Evolutionary conservation across 2,797 vertebrate genomes (phyloP).

Genomic region (Xyrichtys novacula): DNA sequence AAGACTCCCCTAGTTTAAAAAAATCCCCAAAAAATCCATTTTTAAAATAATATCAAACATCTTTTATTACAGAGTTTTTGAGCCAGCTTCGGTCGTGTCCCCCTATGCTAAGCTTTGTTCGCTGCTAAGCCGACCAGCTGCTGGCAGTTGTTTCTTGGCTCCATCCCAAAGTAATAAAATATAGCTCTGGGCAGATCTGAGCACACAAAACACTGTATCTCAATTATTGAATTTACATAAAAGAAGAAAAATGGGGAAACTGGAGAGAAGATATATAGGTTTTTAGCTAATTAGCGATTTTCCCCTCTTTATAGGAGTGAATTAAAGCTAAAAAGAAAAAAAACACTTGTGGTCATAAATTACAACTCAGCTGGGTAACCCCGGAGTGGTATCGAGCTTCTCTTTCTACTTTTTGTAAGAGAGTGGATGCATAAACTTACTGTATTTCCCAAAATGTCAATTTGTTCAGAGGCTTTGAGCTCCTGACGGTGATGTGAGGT

Average conservation of each 20-base stretch:
- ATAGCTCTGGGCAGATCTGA: not conserved
- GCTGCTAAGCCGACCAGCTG: constrained; percentile 2
- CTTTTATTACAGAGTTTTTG: not conserved
- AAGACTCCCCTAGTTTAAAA: too few relatives aligned
- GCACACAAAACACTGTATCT: not conserved
- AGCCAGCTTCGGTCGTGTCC: not conserved
- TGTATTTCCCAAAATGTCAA: constrained; percentile 29
- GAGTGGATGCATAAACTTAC: not conserved
- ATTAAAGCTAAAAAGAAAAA: too few relatives aligned
- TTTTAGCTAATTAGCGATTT: not conserved
- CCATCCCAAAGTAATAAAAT: not conserved
- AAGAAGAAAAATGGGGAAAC: not conserved
- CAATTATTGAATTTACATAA: not conserved
- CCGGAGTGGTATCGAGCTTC: not conserved
- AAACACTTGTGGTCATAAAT: too few relatives aligned
- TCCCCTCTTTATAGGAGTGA: too few relatives aligned
- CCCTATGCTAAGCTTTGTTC: not conserved
- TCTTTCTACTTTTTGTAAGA: not conserved
- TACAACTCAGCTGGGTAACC: too few relatives aligned
- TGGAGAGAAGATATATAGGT: not conserved
- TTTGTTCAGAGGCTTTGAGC: constrained; percentile 17
- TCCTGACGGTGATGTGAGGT: constrained; percentile 18
- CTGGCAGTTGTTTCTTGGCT: not conserved
- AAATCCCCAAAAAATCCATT: too few relatives aligned
- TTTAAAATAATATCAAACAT: not conserved